Evolutionary conservation across 2,797 vertebrate genomes (phyloP).

Genomic region (Esox lucius): DNA sequence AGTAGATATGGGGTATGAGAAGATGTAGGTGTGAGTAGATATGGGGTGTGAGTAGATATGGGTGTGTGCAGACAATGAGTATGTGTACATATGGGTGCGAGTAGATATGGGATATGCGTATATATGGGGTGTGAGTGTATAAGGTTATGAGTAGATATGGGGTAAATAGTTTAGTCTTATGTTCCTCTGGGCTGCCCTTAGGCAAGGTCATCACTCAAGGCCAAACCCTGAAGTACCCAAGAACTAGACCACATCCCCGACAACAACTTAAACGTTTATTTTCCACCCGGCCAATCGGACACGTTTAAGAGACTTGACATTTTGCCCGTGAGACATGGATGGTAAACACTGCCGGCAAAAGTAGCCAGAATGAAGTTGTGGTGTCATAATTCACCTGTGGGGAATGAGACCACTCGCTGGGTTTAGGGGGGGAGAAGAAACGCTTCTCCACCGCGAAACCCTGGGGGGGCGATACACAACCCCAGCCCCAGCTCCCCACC

Average conservation of each 20-base stretch:
- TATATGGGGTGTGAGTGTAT: no score
- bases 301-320: conserved; percentile 75
- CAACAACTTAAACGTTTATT: conserved; percentile 65
- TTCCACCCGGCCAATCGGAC: conserved; percentile 37
- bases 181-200: conserved; percentile 27
- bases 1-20: no score
- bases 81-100: no score
- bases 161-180: conserved; percentile 46
- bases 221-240: conserved; percentile 34
- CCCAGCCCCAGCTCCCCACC: conserved; percentile 72
- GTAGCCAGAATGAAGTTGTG: conserved; percentile 70
- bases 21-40: no score
- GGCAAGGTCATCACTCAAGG: conserved; percentile 37
- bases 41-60: no score
- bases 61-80: no score
- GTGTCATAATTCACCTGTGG: conserved; percentile 81
- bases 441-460: conserved; percentile 54
- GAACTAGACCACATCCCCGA: conserved; percentile 57
- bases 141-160: no score
- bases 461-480: no score
- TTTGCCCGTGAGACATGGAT: conserved; percentile 62
- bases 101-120: no score
- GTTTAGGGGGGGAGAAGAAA: conserved; percentile 77
- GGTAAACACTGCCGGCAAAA: conserved; percentile 73
- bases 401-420: conserved; percentile 83